Percentiles rank a stretch among this genome's conserved stretches.
phyloP scores from a whole-genome alignment of 2,888 invertebrate genomes.

The Monopis laevigella region DNA sequence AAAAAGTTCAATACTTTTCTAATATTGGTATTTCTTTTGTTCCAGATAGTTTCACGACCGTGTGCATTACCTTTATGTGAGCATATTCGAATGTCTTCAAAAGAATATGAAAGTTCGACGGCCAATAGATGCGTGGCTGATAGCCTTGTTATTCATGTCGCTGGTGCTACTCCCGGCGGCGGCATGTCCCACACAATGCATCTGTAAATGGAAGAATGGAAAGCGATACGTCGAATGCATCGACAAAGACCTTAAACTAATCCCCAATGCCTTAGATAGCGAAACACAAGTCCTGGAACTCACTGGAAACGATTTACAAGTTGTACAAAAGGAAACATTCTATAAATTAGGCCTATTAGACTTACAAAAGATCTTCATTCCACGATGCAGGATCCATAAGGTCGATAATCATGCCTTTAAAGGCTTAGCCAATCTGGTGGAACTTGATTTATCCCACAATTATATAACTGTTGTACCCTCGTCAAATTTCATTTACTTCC shows the following conservation, averaged over 20 bases:
- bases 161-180: slow-evolving; percentile 42
- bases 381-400: slow-evolving; percentile 79
- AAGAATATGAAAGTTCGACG: slow-evolving; percentile 50
- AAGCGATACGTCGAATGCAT: slow-evolving; percentile 91
- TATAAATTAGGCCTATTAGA: slow-evolving; percentile 81
- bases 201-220: slow-evolving; percentile 93
- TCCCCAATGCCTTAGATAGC: slow-evolving; percentile 82
- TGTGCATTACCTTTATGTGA: slow-evolving; percentile 1
- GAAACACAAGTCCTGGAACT: slow-evolving; percentile 90
- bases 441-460: slow-evolving; percentile 87
- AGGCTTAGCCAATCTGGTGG: slow-evolving; percentile 87
- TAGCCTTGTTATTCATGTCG: slow-evolving; percentile 52
- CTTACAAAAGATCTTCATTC: slow-evolving; percentile 86
- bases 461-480: slow-evolving; percentile 80
- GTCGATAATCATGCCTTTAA: slow-evolving; percentile 84
- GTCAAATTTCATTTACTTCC: slow-evolving; percentile 79
- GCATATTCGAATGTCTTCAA: slow-evolving; percentile 31
- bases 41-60: slow-evolving; percentile 24
- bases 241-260: slow-evolving; percentile 76
- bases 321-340: slow-evolving; percentile 81
- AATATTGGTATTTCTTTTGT: slow-evolving; percentile 10
- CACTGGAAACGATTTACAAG: slow-evolving; percentile 83
- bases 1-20: no score
- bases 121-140: slow-evolving; percentile 47
- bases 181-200: slow-evolving; percentile 80